Base-by-base conservation (phyloP, 1,140 invertebrate genomes). In the Hycleus cichorii region DNA sequence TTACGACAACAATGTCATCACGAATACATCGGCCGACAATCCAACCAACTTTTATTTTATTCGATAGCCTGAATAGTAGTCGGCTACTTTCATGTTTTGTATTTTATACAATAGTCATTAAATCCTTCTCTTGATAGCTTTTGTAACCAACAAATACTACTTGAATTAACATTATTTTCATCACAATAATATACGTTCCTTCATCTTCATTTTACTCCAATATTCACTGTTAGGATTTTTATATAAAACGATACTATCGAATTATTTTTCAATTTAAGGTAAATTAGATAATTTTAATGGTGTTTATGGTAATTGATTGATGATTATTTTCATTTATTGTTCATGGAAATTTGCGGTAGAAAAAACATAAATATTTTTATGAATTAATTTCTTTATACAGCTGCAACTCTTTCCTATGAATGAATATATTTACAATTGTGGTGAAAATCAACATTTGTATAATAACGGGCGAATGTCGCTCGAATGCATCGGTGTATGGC, bases 71-170 rank as follows among this genome's bases (percentile, higher is more conserved):
- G 26, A 47, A 18, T 38, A 53, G 51, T 45, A 53, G 51, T n/a
- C 51, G 51, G 25, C 42, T 45, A 53, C 49, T 58, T 58, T 52
- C 47, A 49, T 59, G 57, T 59, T 59, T 59, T 48, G 46, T 48
- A 49, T 59, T 53, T 59, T 59, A 59, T 53, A 49, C 57, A 59
- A 49, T 47, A 32, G 45, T 53, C 57, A 59, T 59, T 59, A 53
- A 53, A 59, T 59, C 45, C 46, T 52, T 43, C 52, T 50, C 26
- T 48, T 53, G 49, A 53, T 59, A 49, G 38, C 12, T 32, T 55
- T 47, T 55, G 44, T 55, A 47, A 46, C 9, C 4, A 11, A 11
- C 40, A 42, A 8, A 5, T n/a, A 9, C 10, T 9, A 3, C 10
- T 42, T n/a, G 11, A 42, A 11, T n/a, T 42, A 42, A n/a, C 5